phyloP scores from a whole-genome alignment of 2,797 vertebrate species.

The Danio choprae region DNA sequence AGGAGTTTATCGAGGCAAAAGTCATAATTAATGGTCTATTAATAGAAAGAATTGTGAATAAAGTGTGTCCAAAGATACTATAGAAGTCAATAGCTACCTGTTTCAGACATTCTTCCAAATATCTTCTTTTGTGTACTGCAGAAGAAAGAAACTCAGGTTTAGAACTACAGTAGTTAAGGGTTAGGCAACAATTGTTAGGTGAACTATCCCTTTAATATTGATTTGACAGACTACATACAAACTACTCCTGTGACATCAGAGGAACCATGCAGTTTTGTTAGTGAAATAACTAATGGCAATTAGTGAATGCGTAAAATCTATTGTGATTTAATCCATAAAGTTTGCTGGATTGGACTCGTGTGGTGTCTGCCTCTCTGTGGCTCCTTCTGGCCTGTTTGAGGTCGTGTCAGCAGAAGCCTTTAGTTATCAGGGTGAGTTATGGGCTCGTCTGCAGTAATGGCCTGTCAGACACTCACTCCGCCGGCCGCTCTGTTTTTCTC shows the following conservation, averaged over 20 bases:
- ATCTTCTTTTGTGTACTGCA: too few species aligned
- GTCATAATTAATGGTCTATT: too few species aligned
- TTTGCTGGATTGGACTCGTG: neutral
- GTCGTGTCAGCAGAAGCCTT: conserved; percentile 58
- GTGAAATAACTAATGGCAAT: neutral
- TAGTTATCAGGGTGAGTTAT: conserved; percentile 74
- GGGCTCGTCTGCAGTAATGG: conserved; percentile 73
- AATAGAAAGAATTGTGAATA: too few species aligned
- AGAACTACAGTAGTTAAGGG: too few species aligned
- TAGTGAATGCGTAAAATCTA: neutral
- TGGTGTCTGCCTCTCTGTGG: conserved; percentile 26
- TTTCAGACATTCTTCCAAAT: too few species aligned
- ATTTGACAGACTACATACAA: neutral
- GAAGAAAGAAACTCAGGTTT: too few species aligned
- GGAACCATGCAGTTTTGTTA: neutral
- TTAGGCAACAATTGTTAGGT: too few species aligned
- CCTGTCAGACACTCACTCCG: conserved; percentile 69
- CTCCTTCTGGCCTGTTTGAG: conserved; percentile 54
- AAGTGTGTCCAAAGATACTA: too few species aligned
- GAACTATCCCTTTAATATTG: too few species aligned
- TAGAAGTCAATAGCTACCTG: too few species aligned
- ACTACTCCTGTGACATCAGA: neutral
- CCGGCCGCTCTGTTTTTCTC: conserved; percentile 51
- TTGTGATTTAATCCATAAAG: neutral
- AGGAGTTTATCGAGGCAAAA: too few species aligned